These are phyloP conservation scores for Augochlorella aurata DNA, from an alignment of 2,888 invertebrate genomes.

Conservation along the genomic window DNA sequence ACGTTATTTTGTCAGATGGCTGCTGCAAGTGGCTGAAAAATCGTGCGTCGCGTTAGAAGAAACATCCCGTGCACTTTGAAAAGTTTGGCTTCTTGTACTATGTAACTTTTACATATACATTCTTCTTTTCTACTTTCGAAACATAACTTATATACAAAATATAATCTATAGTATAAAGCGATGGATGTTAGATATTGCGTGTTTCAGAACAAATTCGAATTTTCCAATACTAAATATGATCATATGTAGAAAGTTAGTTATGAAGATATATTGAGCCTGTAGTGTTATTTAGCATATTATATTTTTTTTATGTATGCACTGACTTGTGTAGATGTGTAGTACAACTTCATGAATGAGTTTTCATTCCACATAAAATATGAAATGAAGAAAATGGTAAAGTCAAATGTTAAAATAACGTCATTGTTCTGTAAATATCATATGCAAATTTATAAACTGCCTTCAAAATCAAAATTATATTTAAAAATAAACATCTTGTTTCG, in stretches of 20 bases:
- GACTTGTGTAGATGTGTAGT: conserved; percentile 14
- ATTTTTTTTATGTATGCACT: conserved; percentile 18
- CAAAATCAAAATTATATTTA: conserved; percentile 34
- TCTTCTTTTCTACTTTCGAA: background rate
- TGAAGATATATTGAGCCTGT: conserved; percentile 18
- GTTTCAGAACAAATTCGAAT: conserved; percentile 4
- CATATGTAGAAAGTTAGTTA: conserved; percentile 19
- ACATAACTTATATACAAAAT: background rate
- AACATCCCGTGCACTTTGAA: background rate
- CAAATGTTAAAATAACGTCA: background rate
- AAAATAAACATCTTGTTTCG: background rate
- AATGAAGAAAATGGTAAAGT: conserved; percentile 53
- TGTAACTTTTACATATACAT: background rate
- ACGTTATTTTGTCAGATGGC: no score
- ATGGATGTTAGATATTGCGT: conserved; percentile 15
- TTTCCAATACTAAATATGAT: conserved; percentile 9
- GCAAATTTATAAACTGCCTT: conserved; percentile 49
- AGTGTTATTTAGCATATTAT: conserved; percentile 15
- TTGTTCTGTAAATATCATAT: background rate
- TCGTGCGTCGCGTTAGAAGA: no score
- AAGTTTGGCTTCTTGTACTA: background rate
- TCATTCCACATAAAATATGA: conserved; percentile 26
- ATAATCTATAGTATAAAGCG: conserved; percentile 22
- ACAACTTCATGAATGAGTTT: conserved; percentile 6
- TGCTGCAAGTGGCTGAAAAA: no score